Evolutionary conservation across 2,113 vertebrate genomes (phyloP).

Genomic region (Sebastes schlegelii): DNA sequence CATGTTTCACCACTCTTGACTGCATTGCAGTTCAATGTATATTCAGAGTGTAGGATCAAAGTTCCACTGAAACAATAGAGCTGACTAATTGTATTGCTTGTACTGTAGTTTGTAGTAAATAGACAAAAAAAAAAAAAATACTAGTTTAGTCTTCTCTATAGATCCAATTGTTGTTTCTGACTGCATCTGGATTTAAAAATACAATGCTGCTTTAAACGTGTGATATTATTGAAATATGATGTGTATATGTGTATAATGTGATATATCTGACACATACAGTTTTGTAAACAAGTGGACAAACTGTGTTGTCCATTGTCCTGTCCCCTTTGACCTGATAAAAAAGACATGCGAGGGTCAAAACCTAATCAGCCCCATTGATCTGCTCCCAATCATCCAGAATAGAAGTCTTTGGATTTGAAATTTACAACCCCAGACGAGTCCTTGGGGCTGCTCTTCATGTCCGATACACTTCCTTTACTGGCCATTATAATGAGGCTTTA

Average conservation of each 20-base stretch:
- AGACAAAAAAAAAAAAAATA: background rate
- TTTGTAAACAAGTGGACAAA: conserved; percentile 16
- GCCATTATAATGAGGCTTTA: conserved; percentile 73
- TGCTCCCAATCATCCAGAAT: conserved; percentile 48
- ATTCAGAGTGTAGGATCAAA: conserved; percentile 1
- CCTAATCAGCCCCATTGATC: conserved; percentile 65
- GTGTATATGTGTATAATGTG: too few species aligned
- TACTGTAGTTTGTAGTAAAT: background rate
- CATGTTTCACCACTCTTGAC: conserved; percentile 36
- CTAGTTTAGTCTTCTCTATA: background rate
- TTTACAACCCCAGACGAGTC: conserved; percentile 55
- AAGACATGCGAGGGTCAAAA: conserved; percentile 38
- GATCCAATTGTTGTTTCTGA: background rate
- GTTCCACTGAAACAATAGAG: background rate
- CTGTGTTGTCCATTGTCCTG: background rate
- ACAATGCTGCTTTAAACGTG: background rate
- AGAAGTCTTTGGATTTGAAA: conserved; percentile 44
- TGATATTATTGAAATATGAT: background rate
- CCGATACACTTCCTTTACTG: conserved; percentile 60
- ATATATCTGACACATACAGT: background rate
- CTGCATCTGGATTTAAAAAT: background rate
- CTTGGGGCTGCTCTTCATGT: conserved; percentile 46
- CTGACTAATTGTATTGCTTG: too few species aligned
- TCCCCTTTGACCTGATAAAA: conserved; percentile 19
- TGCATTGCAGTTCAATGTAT: background rate